These are phyloP conservation scores for Synergus gifuensis DNA, from an alignment of 2,888 invertebrate species.

Conservation along the genomic window DNA sequence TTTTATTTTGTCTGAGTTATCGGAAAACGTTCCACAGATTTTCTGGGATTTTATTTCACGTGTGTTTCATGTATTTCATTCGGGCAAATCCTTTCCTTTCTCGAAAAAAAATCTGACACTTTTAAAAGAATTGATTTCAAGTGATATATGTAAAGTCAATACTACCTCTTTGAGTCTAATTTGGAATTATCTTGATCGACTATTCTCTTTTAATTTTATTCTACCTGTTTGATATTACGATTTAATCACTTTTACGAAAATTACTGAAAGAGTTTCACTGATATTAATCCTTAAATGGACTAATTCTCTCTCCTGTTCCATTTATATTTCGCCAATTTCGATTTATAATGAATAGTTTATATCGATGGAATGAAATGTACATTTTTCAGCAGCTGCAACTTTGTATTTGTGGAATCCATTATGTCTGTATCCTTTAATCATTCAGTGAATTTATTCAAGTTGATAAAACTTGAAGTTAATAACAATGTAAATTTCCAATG, in stretches of 20 bases:
- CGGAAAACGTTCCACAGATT: not conserved
- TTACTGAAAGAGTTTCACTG: not conserved
- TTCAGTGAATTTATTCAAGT: not conserved
- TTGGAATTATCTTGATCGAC: not conserved
- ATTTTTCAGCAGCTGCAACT: not conserved
- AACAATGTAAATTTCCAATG: no score
- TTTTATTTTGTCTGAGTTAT: not conserved
- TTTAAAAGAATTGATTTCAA: not conserved
- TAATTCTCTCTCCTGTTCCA: not conserved
- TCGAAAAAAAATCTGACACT: not conserved
- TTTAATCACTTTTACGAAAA: not conserved
- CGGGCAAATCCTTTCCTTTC: not conserved
- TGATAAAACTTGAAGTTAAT: no score
- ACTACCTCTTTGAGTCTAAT: not conserved
- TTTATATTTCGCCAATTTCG: not conserved
- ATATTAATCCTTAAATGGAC: not conserved
- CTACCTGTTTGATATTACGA: not conserved
- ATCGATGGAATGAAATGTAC: not conserved
- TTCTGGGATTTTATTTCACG: not conserved
- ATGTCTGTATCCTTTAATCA: not conserved
- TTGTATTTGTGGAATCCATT: not conserved
- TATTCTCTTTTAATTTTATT: not conserved
- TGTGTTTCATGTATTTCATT: not conserved
- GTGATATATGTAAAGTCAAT: no score
- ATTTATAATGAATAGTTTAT: not conserved